Evolutionary conservation across 2,888 invertebrate species (phyloP), one percentile per base, ranked within the genome.

Genomic region (Amaurobius ferox): DNA sequence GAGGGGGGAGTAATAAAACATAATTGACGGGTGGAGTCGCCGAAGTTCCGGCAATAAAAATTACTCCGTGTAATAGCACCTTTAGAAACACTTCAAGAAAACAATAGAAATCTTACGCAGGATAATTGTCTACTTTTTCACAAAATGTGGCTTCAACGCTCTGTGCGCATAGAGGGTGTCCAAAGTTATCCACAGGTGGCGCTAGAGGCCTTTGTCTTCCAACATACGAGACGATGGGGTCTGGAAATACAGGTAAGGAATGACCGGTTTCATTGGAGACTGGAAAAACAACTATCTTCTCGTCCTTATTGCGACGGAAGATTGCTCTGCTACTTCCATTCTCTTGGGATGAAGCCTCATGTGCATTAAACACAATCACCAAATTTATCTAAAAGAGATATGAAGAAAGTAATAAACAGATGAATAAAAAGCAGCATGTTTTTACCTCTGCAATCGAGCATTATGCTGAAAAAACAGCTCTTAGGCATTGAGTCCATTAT

Each of bases 91-190:
- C n/a, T n/a, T n/a, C n/a, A n/a, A n/a, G n/a, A n/a, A n/a, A n/a
- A n/a, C n/a, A n/a, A n/a, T n/a, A 35, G 35, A 35, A 23, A 3
- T 23, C 86, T 85, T 73, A 89, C 89, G 74, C 87, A 0, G 89
- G 89, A 79, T 89, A 89, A 61, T 86, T 79, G 0, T 77, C 72
- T 1, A 88, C 83, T 16, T 66, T 61, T 76, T 89, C 89, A 35
- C 89, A 89, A 64, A 81, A 89, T 11, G 89, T 88, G 35, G 80
- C 88, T 13, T 74, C 77, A 0, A 79, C 77, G 35, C 39, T 48
- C n/a, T 19, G 23, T 13, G 40, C 66, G n/a, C 87, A 87, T 0
- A 87, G 67, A 9, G 87, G 87, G 3, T 30, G 32, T 2, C 80
- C 87, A 32, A 28, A 80, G 2, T 67, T 48, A 28, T 80, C 78